Evolutionary conservation across 2,888 invertebrate species (phyloP), one percentile per base, ranked within the genome.

Genomic region (Drosophila histrio): DNA sequence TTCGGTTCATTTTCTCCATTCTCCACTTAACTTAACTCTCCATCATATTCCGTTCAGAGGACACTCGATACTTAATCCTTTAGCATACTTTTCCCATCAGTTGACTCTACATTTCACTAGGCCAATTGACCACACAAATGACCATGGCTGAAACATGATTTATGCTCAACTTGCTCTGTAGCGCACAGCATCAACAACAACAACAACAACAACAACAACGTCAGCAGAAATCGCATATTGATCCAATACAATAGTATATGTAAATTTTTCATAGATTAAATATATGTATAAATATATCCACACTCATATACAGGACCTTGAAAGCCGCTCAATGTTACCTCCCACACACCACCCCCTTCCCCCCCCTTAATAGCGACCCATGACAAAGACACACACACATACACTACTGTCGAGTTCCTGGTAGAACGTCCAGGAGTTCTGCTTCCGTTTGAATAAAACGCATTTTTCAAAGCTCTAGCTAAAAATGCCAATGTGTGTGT

Each of bases 401-500:
- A 41, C 38, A 50, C n/a, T 46, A 36, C 15, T 36, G 44, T 36
- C 43, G 61, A 11, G 43, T 24, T 61, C 57, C 57, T 47, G 56
- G 22, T 8, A 28, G 36, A 34, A 58, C 58, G 80, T 80, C 84
- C 80, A 72, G 68, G 47, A 70, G 67, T 68, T 50, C 61, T 63
- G 86, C 67, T 79, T 78, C 69, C 77, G 77, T 85, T 81, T 65
- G 70, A 69, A 79, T 81, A 79, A 79, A 85, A 82, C 81, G 81
- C 84, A 82, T 87, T 82, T 82, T 83, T 82, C 86, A 86, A 82
- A 77, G 59, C 75, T 52, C 56, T 32, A 62, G 57, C 77, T 56
- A 61, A 76, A 73, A 73, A 70, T 73, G 73, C 69, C 76, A 62
- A 70, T 76, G 47, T 71, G 54, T 67, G 63, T 74, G 70, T 73